A percentile compares a stretch with the other conserved stretches of the same genome.
Evolutionary conservation across 2,888 invertebrate genomes (phyloP).

Genomic region (Schizaphis graminum): DNA sequence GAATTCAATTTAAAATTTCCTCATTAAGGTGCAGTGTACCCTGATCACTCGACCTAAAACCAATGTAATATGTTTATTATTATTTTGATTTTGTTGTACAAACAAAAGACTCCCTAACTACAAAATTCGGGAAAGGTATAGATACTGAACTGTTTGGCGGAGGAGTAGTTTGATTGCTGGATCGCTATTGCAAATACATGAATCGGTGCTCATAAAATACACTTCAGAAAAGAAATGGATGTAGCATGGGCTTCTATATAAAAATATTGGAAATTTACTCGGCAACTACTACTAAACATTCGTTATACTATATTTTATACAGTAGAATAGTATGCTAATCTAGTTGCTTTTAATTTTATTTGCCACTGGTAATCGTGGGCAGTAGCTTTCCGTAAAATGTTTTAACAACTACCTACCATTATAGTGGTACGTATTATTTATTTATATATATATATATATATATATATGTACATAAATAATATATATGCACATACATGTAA

Average conservation of each 20-base stretch:
- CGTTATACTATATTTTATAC: not conserved
- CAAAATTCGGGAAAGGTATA: not conserved
- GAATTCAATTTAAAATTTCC: not conserved
- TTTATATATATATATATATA: not conserved
- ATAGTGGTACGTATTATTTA: not conserved
- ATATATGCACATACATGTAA: not conserved
- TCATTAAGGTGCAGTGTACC: not conserved
- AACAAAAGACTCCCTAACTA: not conserved
- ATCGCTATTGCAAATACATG: not conserved
- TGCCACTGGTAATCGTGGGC: not conserved
- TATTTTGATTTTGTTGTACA: not conserved
- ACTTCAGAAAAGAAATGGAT: not conserved
- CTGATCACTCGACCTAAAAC: not conserved
- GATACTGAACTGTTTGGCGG: not conserved
- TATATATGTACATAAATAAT: not conserved
- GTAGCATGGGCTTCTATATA: not conserved
- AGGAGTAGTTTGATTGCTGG: not conserved
- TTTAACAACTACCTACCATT: not conserved
- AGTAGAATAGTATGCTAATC: not conserved
- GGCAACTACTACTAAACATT: too few species aligned
- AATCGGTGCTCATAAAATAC: not conserved
- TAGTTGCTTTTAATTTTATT: slow-evolving; percentile 9
- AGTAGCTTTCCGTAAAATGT: not conserved
- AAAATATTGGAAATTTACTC: not conserved
- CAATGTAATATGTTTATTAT: not conserved